Evolutionary conservation across 2,888 invertebrate genomes (phyloP), one percentile per base, ranked within the genome.

Genomic region (Drosophila buzzatii): DNA sequence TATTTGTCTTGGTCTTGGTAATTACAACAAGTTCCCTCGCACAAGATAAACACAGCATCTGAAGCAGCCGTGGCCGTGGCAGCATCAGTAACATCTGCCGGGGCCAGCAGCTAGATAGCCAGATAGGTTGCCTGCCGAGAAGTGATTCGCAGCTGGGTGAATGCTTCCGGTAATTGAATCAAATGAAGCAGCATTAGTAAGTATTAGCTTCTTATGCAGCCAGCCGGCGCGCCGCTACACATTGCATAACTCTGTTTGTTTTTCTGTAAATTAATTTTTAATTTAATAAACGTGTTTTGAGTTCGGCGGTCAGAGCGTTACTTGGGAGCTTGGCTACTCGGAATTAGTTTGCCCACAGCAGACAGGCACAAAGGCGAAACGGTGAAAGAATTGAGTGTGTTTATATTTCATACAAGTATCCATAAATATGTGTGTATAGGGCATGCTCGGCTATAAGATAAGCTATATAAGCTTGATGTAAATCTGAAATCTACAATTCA

Each of bases 1-100:
- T 91, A 91, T 91, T 91, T 91, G 89, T 91, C 90, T 90, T 91
- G 82, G 88, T 80, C 87, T 82, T 81, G 86, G 90, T 90, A 91
- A 91, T 91, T 91, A 91, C 90, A 81, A 85, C 88, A 85, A 90
- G 87, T 87, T 70, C 58, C 51, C 51, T 51, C 51, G 73, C 83
- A 66, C 84, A 80, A 88, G 83, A 86, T 72, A 88, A 83, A 85
- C 86, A 88, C 57, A 73, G 62, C 61, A 37, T 14, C 49, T 4
- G 31, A 31, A 31, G 49, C 12, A n/a, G 47, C 9, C 4, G 16
- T 4, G 3, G 23, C 44, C 2, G 7, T 4, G 23, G 45, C 49
- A 31, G 31, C 51, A 51, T 18, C 51, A 18, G 33, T 18, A 52
- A 14, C 39, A 66, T 31, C 49, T 33, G 49, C 31, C 20, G 14